Evolutionary conservation across 2,113 vertebrate genomes (phyloP).

Genomic region (Eulemur rufifrons): DNA sequence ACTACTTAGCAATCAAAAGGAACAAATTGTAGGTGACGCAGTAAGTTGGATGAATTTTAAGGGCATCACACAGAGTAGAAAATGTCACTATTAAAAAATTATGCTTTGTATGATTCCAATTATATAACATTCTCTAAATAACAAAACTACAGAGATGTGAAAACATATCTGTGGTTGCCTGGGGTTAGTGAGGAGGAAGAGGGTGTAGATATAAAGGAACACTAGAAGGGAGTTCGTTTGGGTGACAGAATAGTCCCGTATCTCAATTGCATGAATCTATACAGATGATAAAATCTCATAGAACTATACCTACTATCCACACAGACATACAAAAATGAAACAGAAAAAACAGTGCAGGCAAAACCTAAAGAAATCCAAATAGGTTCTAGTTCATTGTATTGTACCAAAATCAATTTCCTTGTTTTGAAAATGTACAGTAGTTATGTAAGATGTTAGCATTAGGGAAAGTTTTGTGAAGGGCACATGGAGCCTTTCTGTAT

Average conservation of each 20-base stretch:
- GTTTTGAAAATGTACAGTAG: neutral
- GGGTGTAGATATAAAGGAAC: rapidly evolving
- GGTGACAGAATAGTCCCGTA: neutral
- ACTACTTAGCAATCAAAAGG: neutral
- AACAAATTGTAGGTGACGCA: neutral
- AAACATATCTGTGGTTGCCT: neutral
- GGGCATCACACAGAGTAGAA: neutral
- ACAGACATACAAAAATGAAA: neutral
- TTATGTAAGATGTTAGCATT: neutral
- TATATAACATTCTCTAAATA: neutral
- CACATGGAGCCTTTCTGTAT: neutral
- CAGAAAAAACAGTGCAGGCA: neutral
- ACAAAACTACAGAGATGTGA: neutral
- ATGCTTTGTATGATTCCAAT: neutral
- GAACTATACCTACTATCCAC: neutral
- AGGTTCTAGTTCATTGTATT: neutral
- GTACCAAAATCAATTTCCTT: neutral
- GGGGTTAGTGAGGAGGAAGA: neutral
- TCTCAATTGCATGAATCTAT: neutral
- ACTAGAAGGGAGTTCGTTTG: neutral
- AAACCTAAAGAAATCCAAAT: neutral
- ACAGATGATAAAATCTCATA: neutral
- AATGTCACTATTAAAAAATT: neutral
- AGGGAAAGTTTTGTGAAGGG: neutral
- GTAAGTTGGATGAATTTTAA: neutral